Evolutionary conservation across 2,888 invertebrate genomes (phyloP), one percentile per base, ranked within the genome.

Genomic region (Nomada fucata): DNA sequence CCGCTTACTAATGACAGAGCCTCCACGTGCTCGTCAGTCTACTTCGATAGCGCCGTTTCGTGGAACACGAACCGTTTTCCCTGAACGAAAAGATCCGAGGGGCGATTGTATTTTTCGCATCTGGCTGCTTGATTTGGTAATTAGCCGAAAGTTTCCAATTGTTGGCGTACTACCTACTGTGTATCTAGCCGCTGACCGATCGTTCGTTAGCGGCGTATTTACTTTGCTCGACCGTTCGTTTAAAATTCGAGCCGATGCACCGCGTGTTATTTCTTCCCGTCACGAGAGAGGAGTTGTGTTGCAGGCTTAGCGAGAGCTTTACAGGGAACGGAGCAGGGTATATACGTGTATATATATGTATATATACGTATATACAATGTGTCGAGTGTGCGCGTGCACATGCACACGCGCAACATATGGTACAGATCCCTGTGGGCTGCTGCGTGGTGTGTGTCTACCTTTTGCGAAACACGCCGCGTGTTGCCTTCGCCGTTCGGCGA

Each of bases 181-280:
- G 20, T 47, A 20, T 26, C 55, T 68, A 11, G 18, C 15, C 29
- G 26, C 0, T 9, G 29, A 4, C 29, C 47, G 70, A 47, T n/a
- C 23, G 18, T 53, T 76, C 71, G 55, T 50, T 26, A 15, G 23
- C 7, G 11, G 47, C 13, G 47, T 60, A 50, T 70, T 64, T 71
- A 36, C 71, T 50, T 47, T n/a, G 63, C 71, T 71, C 76, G 76
- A 57, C 63, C 76, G 71, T 71, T 76, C 71, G 63, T 64, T 70
- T 29, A 63, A 29, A 70, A 69, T 61, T 55, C 69, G 64, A 50
- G 36, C 42, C 57, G 53, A 65, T 26, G 73, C 57, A 15, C 47
- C 47, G 50, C 60, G 50, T 60, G 70, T 70, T 59, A 47, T 71
- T 61, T 52, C 50, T 71, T 71, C 70, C 50, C 59, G 69, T 61